Conservation (phyloP, 2,888 invertebrate genomes). For the Slavum lentiscoides region DNA sequence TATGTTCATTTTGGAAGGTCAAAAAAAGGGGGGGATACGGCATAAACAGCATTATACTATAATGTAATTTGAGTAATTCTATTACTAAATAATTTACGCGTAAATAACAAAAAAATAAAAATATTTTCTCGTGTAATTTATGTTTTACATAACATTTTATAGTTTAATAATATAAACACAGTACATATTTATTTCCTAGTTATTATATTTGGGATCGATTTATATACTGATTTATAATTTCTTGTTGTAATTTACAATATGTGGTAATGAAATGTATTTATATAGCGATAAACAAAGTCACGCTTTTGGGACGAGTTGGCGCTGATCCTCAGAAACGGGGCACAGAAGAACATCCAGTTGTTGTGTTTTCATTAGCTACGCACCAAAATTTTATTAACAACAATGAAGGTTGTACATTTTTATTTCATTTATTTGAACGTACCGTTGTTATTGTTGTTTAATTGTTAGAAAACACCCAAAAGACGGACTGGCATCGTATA, state of each 20-base stretch:
- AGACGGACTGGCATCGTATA: conserved; percentile 90
- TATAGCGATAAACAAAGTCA: conserved; percentile 80
- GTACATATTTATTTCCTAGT: no score
- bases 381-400: conserved; percentile 74
- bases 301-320: conserved; percentile 83
- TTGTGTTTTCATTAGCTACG: conserved; percentile 87
- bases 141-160: background rate
- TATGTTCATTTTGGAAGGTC: background rate
- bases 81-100: background rate
- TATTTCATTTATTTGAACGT: background rate
- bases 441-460: background rate
- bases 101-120: background rate
- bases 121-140: background rate
- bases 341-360: conserved; percentile 78
- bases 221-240: background rate
- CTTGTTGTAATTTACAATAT: background rate
- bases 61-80: background rate
- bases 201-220: no score
- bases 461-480: conserved; percentile 62
- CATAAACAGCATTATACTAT: background rate
- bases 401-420: conserved; percentile 61
- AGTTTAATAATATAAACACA: background rate
- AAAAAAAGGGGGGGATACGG: background rate
- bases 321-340: conserved; percentile 87
- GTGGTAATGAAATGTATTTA: conserved; percentile 51